These are phyloP conservation scores for Eidolon helvum DNA, from an alignment of 2,113 vertebrate species.

Conservation along the genomic window DNA sequence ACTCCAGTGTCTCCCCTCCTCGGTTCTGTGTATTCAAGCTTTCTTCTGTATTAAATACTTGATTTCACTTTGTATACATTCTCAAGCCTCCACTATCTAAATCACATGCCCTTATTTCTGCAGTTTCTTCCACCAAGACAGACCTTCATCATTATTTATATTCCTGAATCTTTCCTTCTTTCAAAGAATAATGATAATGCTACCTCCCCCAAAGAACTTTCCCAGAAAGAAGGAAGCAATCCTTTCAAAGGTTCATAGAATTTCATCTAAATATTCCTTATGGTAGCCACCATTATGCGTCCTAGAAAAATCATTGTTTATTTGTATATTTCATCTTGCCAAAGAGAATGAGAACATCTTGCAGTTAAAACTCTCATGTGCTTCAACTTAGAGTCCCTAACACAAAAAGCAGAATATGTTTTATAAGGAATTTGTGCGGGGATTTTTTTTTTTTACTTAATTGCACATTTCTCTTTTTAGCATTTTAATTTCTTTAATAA, in stretches of 20 bases:
- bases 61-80: neutral
- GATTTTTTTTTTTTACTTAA: neutral
- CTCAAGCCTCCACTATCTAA: neutral
- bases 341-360: neutral
- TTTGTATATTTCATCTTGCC: neutral
- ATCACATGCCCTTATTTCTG: neutral
- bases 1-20: accelerated
- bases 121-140: neutral
- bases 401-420: neutral
- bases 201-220: neutral
- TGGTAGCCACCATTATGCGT: neutral
- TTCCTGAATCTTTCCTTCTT: neutral
- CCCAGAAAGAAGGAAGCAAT: neutral
- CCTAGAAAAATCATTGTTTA: neutral
- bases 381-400: neutral
- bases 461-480: neutral
- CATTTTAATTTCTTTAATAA: neutral
- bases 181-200: neutral
- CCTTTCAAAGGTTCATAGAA: neutral
- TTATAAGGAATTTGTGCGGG: neutral
- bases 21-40: neutral
- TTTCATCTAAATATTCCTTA: neutral
- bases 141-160: neutral
- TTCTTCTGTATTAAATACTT: neutral
- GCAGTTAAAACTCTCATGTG: neutral